phyloP scores from a whole-genome alignment of 2,113 vertebrate genomes.

The Chionis minor region DNA sequence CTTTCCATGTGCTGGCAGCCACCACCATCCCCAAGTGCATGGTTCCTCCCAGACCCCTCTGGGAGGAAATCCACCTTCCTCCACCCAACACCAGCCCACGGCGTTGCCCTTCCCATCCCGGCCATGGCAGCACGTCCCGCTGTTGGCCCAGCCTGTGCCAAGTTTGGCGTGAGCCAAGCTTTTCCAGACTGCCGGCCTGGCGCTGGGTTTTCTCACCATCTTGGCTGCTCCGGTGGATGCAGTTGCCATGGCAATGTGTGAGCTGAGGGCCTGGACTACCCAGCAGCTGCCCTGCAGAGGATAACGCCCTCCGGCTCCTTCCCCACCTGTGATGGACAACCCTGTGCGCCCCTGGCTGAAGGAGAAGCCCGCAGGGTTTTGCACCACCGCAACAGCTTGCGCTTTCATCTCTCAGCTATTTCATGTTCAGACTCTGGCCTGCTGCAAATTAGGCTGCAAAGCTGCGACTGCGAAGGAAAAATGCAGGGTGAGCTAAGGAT shows the following conservation, averaged over 20 bases:
- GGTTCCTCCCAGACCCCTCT: neutral
- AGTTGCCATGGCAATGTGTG: neutral
- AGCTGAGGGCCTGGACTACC: neutral
- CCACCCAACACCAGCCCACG: rapidly evolving
- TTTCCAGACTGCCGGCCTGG: rapidly evolving
- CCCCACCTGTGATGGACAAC: neutral
- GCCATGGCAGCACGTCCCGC: rapidly evolving
- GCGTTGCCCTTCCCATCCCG: rapidly evolving
- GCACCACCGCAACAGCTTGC: neutral
- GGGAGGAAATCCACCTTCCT: neutral
- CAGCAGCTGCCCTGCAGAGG: rapidly evolving
- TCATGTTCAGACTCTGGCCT: neutral
- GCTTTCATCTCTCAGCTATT: neutral
- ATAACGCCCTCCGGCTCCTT: neutral
- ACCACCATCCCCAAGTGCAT: rapidly evolving
- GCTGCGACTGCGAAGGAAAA: neutral
- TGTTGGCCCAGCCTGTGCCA: rapidly evolving
- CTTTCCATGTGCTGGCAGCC: rapidly evolving
- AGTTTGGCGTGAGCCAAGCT: rapidly evolving
- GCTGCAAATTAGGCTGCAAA: neutral
- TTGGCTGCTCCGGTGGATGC: neutral
- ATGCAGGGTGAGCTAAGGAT: neutral
- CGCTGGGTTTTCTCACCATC: neutral
- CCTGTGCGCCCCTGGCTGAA: neutral
- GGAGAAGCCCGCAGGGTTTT: neutral